Percentiles rank a stretch among this genome's conserved stretches.
Evolutionary conservation across 2,888 invertebrate genomes (phyloP).

Genomic region (Pseudococcus longispinus): DNA sequence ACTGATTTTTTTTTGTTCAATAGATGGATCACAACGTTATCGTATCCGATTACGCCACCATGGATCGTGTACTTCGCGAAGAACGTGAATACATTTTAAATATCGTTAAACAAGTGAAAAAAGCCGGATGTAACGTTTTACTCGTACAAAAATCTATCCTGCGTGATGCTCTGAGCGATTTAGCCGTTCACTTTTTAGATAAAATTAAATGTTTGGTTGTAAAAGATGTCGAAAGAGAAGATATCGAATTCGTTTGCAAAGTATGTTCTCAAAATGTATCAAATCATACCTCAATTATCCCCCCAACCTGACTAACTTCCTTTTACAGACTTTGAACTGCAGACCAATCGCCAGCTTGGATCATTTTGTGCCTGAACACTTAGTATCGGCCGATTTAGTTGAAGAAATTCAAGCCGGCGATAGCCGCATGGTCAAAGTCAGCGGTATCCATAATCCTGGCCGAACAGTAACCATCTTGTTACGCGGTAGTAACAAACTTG

Average conservation of each 20-base stretch:
- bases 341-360: constrained; percentile 98
- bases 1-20: constrained; percentile 58
- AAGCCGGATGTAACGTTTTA: constrained; percentile 96
- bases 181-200: constrained; percentile 96
- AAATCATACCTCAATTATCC: not conserved
- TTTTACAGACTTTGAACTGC: constrained; percentile 77
- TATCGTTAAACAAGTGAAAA: constrained; percentile 98
- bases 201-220: constrained; percentile 99
- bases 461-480: constrained; percentile 92
- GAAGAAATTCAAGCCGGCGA: constrained; percentile 91
- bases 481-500: constrained; percentile 84
- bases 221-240: constrained; percentile 97
- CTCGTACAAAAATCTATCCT: constrained; percentile 85
- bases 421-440: constrained; percentile 90
- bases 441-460: constrained; percentile 85
- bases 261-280: constrained; percentile 61
- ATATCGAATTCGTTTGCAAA: constrained; percentile 97
- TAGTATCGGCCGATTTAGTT: constrained; percentile 90
- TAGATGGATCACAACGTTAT: constrained; percentile 95
- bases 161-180: constrained; percentile 90
- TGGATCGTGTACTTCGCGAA: constrained; percentile 98
- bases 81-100: constrained; percentile 97
- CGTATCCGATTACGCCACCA: constrained; percentile 98
- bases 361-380: constrained; percentile 91
- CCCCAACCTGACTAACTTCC: not conserved